These are phyloP conservation scores for Melopsittacus undulatus DNA, from an alignment of 2,797 vertebrate species.

Conservation along the genomic window DNA sequence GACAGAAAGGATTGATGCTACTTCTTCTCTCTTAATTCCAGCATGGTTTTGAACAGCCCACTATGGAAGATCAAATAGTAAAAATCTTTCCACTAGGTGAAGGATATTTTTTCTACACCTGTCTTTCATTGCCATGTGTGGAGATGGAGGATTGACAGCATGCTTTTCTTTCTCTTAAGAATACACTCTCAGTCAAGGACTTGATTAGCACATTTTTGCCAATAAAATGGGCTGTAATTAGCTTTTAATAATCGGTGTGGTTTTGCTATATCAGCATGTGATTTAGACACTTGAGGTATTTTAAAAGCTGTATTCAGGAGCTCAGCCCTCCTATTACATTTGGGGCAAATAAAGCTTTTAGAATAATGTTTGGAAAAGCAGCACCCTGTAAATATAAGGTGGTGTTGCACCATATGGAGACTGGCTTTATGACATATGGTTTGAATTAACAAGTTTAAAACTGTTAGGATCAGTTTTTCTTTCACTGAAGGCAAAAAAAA, in stretches of 20 bases:
- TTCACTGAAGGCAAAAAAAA: constrained; percentile 73
- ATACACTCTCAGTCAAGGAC: constrained; percentile 23
- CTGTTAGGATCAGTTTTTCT: constrained; percentile 87
- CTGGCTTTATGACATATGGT: constrained; percentile 82
- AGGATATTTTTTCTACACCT: not conserved
- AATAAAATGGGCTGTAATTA: constrained; percentile 70
- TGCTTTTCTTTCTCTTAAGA: constrained; percentile 37
- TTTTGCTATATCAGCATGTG: constrained; percentile 63
- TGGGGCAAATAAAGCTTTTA: constrained; percentile 76
- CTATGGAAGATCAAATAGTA: not conserved
- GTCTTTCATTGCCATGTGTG: not conserved
- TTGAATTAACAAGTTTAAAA: constrained; percentile 87
- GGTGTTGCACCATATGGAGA: constrained; percentile 81
- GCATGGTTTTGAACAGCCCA: not conserved
- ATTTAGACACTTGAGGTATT: constrained; percentile 49
- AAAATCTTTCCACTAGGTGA: not conserved
- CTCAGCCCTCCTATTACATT: constrained; percentile 66
- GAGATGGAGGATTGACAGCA: constrained; percentile 15
- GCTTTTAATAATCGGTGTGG: constrained; percentile 67
- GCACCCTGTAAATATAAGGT: constrained; percentile 82
- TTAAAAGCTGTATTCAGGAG: constrained; percentile 56
- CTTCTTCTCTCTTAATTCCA: not conserved
- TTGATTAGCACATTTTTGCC: constrained; percentile 72
- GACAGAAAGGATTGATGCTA: not conserved
- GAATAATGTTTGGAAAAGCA: constrained; percentile 81